Conservation (phyloP, 2,888 invertebrate species). For the Cheilosia grossa region DNA sequence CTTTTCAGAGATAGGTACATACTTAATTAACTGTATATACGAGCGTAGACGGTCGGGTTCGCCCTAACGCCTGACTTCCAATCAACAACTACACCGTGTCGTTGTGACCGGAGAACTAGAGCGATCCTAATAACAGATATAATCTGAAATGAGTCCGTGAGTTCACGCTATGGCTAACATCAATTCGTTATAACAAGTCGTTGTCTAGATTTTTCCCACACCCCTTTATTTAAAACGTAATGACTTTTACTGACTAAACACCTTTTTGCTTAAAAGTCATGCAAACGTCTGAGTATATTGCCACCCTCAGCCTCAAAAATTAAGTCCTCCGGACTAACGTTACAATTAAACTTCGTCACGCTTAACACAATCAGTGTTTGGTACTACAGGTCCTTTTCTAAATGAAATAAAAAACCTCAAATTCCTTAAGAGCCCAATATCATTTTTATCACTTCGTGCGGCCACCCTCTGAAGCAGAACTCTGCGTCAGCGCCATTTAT, state of each 20-base stretch:
- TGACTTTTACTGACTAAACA: constrained; percentile 51
- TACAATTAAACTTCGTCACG: constrained; percentile 26
- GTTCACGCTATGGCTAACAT: neutral
- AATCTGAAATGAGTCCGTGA: no score
- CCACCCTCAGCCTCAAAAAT: neutral
- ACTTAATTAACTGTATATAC: no score
- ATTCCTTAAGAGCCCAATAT: constrained; percentile 18
- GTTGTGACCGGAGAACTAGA: no score
- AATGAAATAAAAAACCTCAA: neutral
- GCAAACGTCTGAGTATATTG: constrained; percentile 6
- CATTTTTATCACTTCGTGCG: constrained; percentile 28
- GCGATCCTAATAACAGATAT: no score
- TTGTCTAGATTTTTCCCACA: neutral
- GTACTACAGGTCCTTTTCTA: constrained; percentile 22
- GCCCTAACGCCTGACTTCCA: no score
- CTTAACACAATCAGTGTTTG: constrained; percentile 31
- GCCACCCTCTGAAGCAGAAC: neutral
- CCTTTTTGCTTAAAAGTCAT: constrained; percentile 22
- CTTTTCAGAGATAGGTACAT: no score
- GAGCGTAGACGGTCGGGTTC: no score
- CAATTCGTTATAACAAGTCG: neutral
- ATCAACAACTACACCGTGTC: no score
- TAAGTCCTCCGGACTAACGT: neutral
- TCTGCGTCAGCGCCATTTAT: constrained; percentile 12
- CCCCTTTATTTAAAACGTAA: constrained; percentile 16